Base-by-base conservation (phyloP, 2,888 invertebrate genomes). In the Nesidiocoris tenuis region DNA sequence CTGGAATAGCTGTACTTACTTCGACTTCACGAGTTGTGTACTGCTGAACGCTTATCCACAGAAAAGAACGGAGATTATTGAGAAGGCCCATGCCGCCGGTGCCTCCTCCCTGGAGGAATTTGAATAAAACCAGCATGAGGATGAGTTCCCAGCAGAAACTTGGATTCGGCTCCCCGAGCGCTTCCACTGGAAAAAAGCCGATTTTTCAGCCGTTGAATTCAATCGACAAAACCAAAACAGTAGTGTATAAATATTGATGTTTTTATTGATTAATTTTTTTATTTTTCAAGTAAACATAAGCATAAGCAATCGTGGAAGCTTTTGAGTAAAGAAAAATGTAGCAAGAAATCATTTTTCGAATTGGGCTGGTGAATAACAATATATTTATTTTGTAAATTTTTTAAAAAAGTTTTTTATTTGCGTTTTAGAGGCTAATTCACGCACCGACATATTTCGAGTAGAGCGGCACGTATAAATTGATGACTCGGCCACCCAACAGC, bases 41-140 rank as follows among this genome's bases (percentile, higher is more conserved):
- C 83, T 99, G 98, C 81, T 97, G 95, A 63, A 98, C 93, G 81
- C 90, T 88, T 81, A 98, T 96, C 98, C 98, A 99, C 1, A 98
- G 85, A 82, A 95, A 95, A 0, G 93, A 91, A 59, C 98, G 88
- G 12, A 96, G 82, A 84, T 97, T 98, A 84, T 96, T 97, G 65
- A 98, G 85, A 68, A 98, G 85, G 0, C 98, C 98, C 92, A 94
- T 95, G 0, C 91, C 90, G 0, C 95, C 95, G 0, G 93, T 92
- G 64, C 96, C 97, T 9, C 96, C 95, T 1, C 98, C 98, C 87
- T 97, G 97, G 7, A 98, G 86, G 84, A 98, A 96, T 84, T 96
- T 95, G 81, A 98, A 89, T 0, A 85, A 86, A 22, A 95, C 94
- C 83, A 95, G 98, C 75, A 93, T 88, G 18, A 95, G 83, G 75